Evolutionary conservation across 2,797 vertebrate genomes (phyloP).

Genomic region (Percopsis omiscomaycus): DNA sequence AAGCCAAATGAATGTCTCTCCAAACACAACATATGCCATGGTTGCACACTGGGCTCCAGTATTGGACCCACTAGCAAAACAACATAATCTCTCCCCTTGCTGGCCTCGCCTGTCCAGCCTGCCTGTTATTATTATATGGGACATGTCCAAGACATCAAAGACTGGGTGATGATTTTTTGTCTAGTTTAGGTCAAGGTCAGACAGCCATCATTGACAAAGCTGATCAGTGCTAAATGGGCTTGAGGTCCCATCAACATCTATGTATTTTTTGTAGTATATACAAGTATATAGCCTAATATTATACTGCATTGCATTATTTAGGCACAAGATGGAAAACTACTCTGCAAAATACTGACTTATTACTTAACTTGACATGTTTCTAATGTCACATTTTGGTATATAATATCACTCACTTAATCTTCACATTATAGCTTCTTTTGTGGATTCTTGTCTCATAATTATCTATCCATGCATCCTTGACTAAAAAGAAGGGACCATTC

Average conservation of each 20-base stretch:
- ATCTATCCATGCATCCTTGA: background rate
- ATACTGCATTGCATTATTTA: no score
- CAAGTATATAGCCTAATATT: no score
- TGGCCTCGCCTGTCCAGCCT: slow-evolving; percentile 51
- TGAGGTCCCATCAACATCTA: no score
- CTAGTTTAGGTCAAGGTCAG: slow-evolving; percentile 62
- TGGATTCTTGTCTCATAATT: no score
- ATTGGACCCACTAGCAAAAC: slow-evolving; percentile 60
- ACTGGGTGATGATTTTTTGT: slow-evolving; percentile 23
- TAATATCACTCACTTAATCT: no score
- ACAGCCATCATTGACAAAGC: slow-evolving; percentile 22
- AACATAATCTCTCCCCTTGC: slow-evolving; percentile 68
- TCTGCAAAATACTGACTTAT: background rate
- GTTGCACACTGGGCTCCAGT: slow-evolving; percentile 58
- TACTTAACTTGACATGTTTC: no score
- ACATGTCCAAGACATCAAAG: slow-evolving; percentile 71
- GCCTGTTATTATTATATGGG: slow-evolving; percentile 62
- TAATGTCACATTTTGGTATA: no score
- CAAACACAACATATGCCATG: slow-evolving; percentile 64
- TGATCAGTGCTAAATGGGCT: slow-evolving; percentile 1
- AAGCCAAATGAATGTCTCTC: slow-evolving; percentile 62
- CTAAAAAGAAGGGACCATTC: slow-evolving; percentile 31
- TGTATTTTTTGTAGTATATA: no score
- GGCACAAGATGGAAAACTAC: no score
- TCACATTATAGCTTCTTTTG: no score